Percentiles rank a stretch among this genome's conserved stretches.
Conservation (phyloP, 2,113 vertebrate species). For the Rhynchopsitta pachyrhyncha region DNA sequence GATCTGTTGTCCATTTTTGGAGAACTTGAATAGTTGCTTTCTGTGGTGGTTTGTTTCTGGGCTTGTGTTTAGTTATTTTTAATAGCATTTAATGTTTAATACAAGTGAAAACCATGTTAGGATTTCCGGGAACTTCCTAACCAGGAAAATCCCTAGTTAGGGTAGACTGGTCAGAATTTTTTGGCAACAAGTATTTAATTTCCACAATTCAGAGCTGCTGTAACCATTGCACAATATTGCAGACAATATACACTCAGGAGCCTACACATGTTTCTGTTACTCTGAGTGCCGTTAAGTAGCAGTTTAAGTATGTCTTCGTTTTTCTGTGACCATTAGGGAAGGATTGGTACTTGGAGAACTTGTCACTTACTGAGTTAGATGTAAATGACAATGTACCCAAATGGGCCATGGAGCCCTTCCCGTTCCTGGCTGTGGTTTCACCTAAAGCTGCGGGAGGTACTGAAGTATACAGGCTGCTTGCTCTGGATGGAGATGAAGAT, state of each 20-base stretch:
- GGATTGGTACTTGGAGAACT: constrained; percentile 82
- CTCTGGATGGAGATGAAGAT: constrained; percentile 84
- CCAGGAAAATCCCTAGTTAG: neutral
- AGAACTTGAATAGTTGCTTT: neutral
- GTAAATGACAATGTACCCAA: constrained; percentile 86
- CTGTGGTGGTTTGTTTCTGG: neutral
- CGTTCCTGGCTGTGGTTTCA: constrained; percentile 82
- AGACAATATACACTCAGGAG: neutral
- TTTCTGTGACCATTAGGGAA: constrained; percentile 66
- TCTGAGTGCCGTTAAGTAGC: neutral
- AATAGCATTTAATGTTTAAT: neutral
- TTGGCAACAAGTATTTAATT: neutral
- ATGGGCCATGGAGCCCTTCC: constrained; percentile 86
- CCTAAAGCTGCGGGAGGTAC: constrained; percentile 72
- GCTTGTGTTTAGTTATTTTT: neutral
- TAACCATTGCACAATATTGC: neutral
- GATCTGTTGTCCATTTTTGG: neutral
- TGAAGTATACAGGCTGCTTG: constrained; percentile 83
- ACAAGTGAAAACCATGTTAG: neutral
- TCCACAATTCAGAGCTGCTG: neutral
- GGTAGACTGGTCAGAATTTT: neutral
- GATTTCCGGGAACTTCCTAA: neutral
- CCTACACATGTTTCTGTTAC: neutral
- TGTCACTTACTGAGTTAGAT: constrained; percentile 82
- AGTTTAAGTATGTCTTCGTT: neutral